Base-by-base conservation (phyloP, 92 coral and sea anemone genomes). In the Zoanthus solanderi region DNA sequence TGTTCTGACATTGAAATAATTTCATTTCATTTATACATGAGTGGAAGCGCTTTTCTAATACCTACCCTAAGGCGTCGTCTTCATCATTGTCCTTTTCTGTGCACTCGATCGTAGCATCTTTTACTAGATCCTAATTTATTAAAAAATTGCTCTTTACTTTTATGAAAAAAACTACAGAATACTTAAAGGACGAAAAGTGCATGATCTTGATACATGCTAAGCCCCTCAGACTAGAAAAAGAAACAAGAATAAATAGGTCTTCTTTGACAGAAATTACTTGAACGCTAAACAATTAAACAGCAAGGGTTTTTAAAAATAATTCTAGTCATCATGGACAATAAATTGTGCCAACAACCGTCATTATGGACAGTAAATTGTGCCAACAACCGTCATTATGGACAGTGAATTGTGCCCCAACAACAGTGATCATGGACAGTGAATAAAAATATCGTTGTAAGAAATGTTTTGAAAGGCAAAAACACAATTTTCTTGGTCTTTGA, bases 101-200 rank as follows among this genome's bases (percentile, higher is more conserved):
- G 79, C 97, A 90, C 69, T 95, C 98, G 46, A 97, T 88, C 9
- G 92, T 95, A 32, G 95, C 98, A 73, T 92, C 97, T 23, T 93
- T 94, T 84, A 76, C 84, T 31, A 89, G 88, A 71, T 95, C 94
- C 93, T 91, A 67, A 6, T 78, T 5, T 14, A 29, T 37, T 37
- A 48, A 54, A 6, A 56, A 14, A 18, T 71, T 11, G 2, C 6
- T 58, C 4, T 9, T 63, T 63, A 63, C 9, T 63, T 63, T 63
- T 30, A 23, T 63, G 28, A 16, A 63, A 63, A 23, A 63, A n/a
- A 23, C 69, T 15, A 63, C 32, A 63, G 10, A 9, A 17, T n/a
- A 3, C 69, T n/a, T 63, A 15, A 63, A n/a, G 31, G n/a, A 1
- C 3, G 28, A 63, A n/a, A 2, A 17, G 3, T 37, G 2, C 42